Base-by-base conservation (phyloP, 2,888 invertebrate genomes). In the Ditylenchus weischeri region DNA sequence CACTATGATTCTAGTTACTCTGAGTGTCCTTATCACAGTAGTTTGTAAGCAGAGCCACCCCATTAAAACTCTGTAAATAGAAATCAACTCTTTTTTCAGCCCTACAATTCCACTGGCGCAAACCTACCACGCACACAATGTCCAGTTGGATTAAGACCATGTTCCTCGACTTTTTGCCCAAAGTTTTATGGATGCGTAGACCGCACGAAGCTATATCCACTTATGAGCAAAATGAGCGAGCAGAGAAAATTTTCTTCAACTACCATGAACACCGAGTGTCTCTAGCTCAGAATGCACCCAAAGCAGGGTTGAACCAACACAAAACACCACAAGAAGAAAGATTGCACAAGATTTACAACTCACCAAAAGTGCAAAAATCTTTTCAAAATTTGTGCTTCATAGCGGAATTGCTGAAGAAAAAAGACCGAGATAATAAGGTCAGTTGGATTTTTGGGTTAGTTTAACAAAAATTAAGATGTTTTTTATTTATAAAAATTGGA, bases 331-430 rank as follows among this genome's bases (percentile, higher is more conserved):
- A 68, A 36, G 72, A 75, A 43, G 59, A 61, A 43, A 51, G 72
- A 21, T 69, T 76, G 38, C 71, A 64, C 51, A 15, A 64, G 13
- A 49, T 77, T 13, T 76, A 77, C 65, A 71, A 75, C 64, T 78
- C 79, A 19, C 79, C 78, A n/a, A 77, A 67, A 21, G 80, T 77
- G 29, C 49, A 80, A 66, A 90, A 92, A 59, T 95, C 95, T 2
- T 87, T 96, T 73, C 90, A 93, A 84, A 93, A 94, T 72, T 93
- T 96, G 64, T 87, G 92, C 76, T 95, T 93, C 86, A 96, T 96
- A 82, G 94, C 95, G 11, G 93, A 95, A 84, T 93, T 96, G 85
- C 92, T 96, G 84, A 66, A 93, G 84, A 92, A 93, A 83, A 93
- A 92, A 64, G 95, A 96, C 84, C 91, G 73, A n/a, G 79, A 78